Evolutionary conservation across 2,797 vertebrate species (phyloP), one percentile per base, ranked within the genome.

Genomic region (Vireo griseus): DNA sequence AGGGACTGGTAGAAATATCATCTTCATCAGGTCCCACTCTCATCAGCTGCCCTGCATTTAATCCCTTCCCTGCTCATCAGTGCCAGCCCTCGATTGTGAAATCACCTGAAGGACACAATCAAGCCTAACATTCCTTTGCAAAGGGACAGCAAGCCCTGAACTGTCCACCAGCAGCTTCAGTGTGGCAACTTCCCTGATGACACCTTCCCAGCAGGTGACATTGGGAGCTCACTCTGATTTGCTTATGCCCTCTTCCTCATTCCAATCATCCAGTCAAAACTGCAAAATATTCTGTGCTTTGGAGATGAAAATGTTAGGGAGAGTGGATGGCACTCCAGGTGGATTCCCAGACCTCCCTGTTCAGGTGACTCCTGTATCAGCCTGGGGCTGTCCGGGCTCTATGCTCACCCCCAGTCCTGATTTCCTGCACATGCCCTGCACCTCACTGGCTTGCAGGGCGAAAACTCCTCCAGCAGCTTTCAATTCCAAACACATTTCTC

Each of bases 101-200:
- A 96, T 92, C 87, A 83, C 61, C 69, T 91, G 52, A 50, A 74
- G 87, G 68, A 63, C 84, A 86, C 84, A 96, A 93, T 96, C 93
- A 94, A 80, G 47, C 44, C 75, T 85, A 92, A 86, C 2, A 10
- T 72, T 75, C 57, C 68, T 65, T 47, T 89, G 65, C 72, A 86
- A 74, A 94, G 81, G 62, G 85, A 86, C 28, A 75, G 54, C 51
- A 72, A 93, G 78, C 83, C 67, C 81, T 65, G 81, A 94, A 28
- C 72, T 80, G 69, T 81, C 83, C 86, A 47, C 42, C 73, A 72
- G 33, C 40, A 57, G 51, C 75, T 75, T 69, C 58, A 47, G 33
- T 1, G 29, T 57, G 71, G 17, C 47, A 52, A 15, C 88, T 86
- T 75, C 69, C 52, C 75, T 92, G 68, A 86, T 86, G 86, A 25